phyloP scores from a whole-genome alignment of 2,797 vertebrate species.

The Megaceryle alcyon region DNA sequence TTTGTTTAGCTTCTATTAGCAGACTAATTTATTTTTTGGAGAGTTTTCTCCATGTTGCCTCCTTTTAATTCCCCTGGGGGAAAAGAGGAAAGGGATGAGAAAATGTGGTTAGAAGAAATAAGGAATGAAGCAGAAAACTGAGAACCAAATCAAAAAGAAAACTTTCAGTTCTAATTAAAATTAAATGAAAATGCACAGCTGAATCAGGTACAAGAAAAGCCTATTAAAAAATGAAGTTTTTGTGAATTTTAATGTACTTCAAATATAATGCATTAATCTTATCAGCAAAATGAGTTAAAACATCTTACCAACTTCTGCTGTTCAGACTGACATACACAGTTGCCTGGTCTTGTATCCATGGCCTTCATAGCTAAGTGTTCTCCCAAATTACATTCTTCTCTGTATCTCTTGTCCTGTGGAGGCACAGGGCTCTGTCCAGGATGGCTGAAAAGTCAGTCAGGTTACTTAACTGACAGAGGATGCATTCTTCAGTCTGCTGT shows the following conservation, averaged over 20 bases:
- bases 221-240: background rate
- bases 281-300: background rate
- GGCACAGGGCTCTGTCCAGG: background rate
- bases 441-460: background rate
- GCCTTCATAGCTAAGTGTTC: background rate
- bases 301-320: background rate
- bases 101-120: background rate
- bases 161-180: slow-evolving; percentile 11
- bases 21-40: slow-evolving; percentile 13
- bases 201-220: background rate
- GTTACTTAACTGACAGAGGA: background rate
- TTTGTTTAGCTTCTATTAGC: slow-evolving; percentile 3
- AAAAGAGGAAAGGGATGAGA: background rate
- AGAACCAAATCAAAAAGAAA: background rate
- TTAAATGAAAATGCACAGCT: slow-evolving; percentile 19
- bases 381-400: background rate
- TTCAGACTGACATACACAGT: background rate
- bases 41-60: background rate
- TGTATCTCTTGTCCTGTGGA: background rate
- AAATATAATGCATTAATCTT: background rate
- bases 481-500: background rate
- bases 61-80: background rate
- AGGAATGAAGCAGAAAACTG: background rate
- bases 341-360: background rate
- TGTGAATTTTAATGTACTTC: background rate